Percentiles rank a stretch among this genome's conserved stretches.
phyloP scores from a whole-genome alignment of 2,888 invertebrate genomes.

The Cephus pygmeus region DNA sequence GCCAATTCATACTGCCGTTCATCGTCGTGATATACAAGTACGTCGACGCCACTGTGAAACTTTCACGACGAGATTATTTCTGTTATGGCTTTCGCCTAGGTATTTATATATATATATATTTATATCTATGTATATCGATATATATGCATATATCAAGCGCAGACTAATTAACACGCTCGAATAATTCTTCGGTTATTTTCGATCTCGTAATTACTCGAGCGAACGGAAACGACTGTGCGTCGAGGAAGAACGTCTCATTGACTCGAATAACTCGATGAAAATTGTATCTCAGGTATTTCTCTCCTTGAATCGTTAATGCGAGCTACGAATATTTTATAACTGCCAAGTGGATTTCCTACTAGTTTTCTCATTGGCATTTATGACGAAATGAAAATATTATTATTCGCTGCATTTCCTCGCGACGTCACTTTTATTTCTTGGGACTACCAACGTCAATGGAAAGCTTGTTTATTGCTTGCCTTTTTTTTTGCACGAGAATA shows the following conservation, averaged over 20 bases:
- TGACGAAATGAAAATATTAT: neutral
- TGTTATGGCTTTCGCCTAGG: neutral
- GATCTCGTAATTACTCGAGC: neutral
- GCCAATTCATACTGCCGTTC: conserved; percentile 3
- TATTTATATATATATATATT: neutral
- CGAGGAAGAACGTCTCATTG: neutral
- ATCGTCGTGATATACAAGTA: neutral
- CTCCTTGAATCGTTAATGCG: neutral
- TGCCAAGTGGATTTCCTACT: neutral
- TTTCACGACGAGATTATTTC: neutral
- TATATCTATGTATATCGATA: too few species aligned
- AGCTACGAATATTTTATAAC: neutral
- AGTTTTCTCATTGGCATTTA: neutral
- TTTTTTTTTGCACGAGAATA: neutral
- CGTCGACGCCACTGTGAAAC: conserved; percentile 1
- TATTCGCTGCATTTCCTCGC: neutral
- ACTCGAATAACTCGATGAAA: neutral
- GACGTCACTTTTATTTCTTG: neutral
- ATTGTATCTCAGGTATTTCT: neutral
- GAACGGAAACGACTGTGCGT: neutral
- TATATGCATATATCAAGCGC: neutral
- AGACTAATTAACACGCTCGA: neutral
- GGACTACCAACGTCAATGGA: neutral
- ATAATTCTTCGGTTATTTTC: neutral
- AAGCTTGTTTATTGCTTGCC: neutral